Conservation (phyloP, 2,113 vertebrate genomes). For the Ivindomyrus marchei region DNA sequence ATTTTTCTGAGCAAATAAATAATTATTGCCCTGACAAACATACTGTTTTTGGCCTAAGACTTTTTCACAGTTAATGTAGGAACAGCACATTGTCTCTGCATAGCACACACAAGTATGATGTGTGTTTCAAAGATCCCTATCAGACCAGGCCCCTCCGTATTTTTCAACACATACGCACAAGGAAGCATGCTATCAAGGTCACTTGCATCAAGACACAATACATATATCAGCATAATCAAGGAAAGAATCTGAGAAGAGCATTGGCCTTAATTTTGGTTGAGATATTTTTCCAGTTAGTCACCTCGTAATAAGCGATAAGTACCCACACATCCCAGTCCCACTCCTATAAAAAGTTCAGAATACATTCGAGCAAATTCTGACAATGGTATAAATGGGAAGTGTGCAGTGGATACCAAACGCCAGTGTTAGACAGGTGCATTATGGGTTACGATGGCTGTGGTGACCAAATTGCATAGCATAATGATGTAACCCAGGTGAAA, state of each 20-base stretch:
- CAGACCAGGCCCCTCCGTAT: not conserved
- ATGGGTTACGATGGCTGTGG: conserved; percentile 3
- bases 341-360: not conserved
- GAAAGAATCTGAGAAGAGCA: not conserved
- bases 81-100: not conserved
- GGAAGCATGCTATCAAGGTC: not conserved
- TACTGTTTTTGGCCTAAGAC: not conserved
- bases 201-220: not conserved
- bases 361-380: not conserved
- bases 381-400: not conserved
- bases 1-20: not conserved
- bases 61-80: not conserved
- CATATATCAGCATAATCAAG: not conserved
- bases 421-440: conserved; percentile 10
- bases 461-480: conserved; percentile 17
- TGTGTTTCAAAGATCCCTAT: not conserved
- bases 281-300: not conserved
- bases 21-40: not conserved
- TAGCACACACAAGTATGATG: not conserved
- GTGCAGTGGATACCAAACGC: not conserved
- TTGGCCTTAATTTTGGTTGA: not conserved
- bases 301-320: not conserved
- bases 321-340: not conserved
- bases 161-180: not conserved
- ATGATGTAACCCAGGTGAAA: not conserved